Evolutionary conservation across 1,140 invertebrate species (phyloP).

Genomic region (Manduca sexta): DNA sequence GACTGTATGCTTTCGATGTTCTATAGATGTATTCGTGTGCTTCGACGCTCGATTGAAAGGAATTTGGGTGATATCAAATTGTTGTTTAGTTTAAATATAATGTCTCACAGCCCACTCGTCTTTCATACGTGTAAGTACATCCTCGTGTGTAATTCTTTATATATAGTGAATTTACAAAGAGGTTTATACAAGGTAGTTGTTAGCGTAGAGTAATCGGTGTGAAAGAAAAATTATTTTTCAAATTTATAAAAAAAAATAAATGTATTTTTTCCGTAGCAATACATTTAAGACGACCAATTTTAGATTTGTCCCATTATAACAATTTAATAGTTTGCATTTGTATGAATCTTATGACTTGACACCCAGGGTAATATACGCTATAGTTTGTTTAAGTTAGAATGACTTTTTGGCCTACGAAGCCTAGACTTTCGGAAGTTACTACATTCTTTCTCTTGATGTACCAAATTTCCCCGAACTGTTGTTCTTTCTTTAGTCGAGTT

Average conservation of each 20-base stretch:
- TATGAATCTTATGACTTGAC: conserved; percentile 64
- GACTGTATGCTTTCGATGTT: conserved; percentile 63
- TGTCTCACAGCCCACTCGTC: neutral
- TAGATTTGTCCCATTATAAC: conserved; percentile 16
- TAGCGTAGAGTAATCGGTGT: conserved; percentile 51
- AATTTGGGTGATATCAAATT: conserved; percentile 72
- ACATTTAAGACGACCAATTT: conserved; percentile 64
- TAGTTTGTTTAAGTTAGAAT: conserved; percentile 46
- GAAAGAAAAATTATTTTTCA: conserved; percentile 43
- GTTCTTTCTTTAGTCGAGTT: conserved; percentile 28
- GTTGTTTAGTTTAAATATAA: conserved; percentile 22
- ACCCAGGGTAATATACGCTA: conserved; percentile 60
- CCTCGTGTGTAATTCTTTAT: conserved; percentile 1
- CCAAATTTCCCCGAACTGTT: conserved; percentile 26
- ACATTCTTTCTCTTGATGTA: neutral
- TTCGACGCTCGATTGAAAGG: conserved; percentile 50
- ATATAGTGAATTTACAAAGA: conserved; percentile 65
- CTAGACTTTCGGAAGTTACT: conserved; percentile 10
- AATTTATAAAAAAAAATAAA: conserved; percentile 11
- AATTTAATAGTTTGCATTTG: conserved; percentile 10
- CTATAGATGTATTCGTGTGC: conserved; percentile 36
- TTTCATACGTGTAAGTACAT: too few species aligned
- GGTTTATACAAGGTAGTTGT: conserved; percentile 70
- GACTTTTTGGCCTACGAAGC: conserved; percentile 61
- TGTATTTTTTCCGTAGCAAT: conserved; percentile 31